Conservation (phyloP, 1,140 invertebrate genomes). For the Drosophila mauritiana region DNA sequence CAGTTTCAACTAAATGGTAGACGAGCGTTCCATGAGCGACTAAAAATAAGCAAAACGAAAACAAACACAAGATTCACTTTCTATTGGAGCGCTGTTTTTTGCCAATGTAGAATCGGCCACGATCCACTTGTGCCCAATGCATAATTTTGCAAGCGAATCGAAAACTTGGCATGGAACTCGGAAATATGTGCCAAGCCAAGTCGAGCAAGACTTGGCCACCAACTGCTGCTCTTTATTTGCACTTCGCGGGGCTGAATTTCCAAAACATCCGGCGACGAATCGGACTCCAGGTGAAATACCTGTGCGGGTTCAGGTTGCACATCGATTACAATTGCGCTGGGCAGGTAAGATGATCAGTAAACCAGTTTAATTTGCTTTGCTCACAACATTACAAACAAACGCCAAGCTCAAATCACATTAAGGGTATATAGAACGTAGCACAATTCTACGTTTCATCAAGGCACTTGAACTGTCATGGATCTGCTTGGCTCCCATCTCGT, state of each 20-base stretch:
- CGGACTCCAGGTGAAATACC: background rate
- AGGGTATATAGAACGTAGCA: slow-evolving; percentile 29
- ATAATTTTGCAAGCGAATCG: slow-evolving; percentile 39
- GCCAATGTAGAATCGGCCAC: slow-evolving; percentile 16
- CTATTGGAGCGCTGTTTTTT: slow-evolving; percentile 13
- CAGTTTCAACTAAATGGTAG: slow-evolving; percentile 9
- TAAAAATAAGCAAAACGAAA: slow-evolving; percentile 32
- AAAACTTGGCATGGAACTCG: slow-evolving; percentile 33
- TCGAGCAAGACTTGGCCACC: slow-evolving; percentile 21
- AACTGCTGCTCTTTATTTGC: background rate
- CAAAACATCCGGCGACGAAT: background rate
- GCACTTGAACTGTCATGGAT: slow-evolving; percentile 36
- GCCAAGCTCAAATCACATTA: slow-evolving; percentile 23
- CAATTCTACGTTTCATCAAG: slow-evolving; percentile 33
- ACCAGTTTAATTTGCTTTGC: slow-evolving; percentile 39
- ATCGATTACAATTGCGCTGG: slow-evolving; percentile 2
- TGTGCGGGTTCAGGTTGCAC: slow-evolving; percentile 8
- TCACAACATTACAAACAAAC: slow-evolving; percentile 33
- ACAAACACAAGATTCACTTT: slow-evolving; percentile 40
- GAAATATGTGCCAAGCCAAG: slow-evolving; percentile 26
- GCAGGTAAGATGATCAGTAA: slow-evolving; percentile 19
- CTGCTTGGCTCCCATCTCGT: slow-evolving; percentile 11
- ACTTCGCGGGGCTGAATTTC: background rate
- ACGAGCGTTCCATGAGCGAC: slow-evolving; percentile 1
- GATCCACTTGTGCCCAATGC: slow-evolving; percentile 49